These are phyloP conservation scores for Vombatus ursinus DNA, from an alignment of 2,113 vertebrate species.

Conservation along the genomic window DNA sequence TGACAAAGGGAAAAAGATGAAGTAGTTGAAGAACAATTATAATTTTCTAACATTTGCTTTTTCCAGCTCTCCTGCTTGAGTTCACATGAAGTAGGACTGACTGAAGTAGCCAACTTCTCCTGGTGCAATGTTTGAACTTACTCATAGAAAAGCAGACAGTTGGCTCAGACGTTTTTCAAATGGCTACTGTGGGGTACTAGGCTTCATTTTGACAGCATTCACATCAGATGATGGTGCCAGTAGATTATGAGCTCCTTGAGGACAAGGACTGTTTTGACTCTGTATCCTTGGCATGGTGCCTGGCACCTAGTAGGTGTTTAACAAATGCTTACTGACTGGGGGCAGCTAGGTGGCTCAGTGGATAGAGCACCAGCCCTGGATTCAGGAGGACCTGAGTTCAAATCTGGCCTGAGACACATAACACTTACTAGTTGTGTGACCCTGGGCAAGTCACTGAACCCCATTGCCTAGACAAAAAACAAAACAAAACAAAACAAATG, in stretches of 20 bases:
- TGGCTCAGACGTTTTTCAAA: background rate
- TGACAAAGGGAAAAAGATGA: background rate
- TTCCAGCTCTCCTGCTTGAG: background rate
- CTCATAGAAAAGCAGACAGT: conserved; percentile 14
- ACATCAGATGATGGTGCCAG: background rate
- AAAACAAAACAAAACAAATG: no score
- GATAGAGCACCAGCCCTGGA: no score
- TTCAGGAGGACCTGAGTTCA: no score
- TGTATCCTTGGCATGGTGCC: background rate
- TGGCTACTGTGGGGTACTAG: background rate
- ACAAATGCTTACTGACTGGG: background rate
- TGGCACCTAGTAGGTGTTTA: background rate
- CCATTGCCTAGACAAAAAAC: no score
- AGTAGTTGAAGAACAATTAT: background rate
- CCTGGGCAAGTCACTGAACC: no score
- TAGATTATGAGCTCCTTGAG: background rate
- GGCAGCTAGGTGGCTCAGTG: no score
- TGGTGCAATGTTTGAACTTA: conserved; percentile 59
- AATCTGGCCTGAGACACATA: no score
- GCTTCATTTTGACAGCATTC: background rate
- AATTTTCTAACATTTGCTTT: background rate
- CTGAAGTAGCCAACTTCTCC: background rate
- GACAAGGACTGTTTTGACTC: background rate
- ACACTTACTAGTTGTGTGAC: no score
- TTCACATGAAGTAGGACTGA: background rate